Evolutionary conservation across 2,888 invertebrate species (phyloP).

Genomic region (Diabrotica balteata): DNA sequence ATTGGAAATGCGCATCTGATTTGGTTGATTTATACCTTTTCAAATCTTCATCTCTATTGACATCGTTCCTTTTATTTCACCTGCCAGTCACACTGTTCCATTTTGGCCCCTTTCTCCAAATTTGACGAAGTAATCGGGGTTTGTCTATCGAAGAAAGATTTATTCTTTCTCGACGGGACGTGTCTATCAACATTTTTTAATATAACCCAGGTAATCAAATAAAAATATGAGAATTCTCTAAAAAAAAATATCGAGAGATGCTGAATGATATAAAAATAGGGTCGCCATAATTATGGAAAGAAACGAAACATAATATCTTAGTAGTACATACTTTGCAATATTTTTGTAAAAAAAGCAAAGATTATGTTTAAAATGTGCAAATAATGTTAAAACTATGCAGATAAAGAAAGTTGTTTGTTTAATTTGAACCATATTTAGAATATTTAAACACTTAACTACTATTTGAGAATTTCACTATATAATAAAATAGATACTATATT

Average conservation of each 20-base stretch:
- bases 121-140: constrained; percentile 23
- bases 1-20: constrained; percentile 26
- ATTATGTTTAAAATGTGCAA: no score
- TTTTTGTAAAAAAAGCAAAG: no score
- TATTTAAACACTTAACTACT: no score
- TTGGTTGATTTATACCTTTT: constrained; percentile 28
- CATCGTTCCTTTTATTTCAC: constrained; percentile 24
- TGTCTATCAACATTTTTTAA: constrained; percentile 17
- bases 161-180: constrained; percentile 17
- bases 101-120: constrained; percentile 15
- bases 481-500: no score
- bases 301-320: no score
- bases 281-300: no score
- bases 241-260: neutral
- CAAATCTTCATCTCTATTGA: constrained; percentile 24
- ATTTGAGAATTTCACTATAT: no score
- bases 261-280: constrained; percentile 3
- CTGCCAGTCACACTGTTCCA: constrained; percentile 15
- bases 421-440: no score
- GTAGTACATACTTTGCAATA: no score
- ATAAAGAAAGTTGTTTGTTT: no score
- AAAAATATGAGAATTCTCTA: neutral
- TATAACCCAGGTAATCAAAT: constrained; percentile 13
- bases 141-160: constrained; percentile 15
- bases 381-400: no score